Evolutionary conservation across 1,140 invertebrate species (phyloP), one percentile per base, ranked within the genome.

Genomic region (Anastrepha obliqua): DNA sequence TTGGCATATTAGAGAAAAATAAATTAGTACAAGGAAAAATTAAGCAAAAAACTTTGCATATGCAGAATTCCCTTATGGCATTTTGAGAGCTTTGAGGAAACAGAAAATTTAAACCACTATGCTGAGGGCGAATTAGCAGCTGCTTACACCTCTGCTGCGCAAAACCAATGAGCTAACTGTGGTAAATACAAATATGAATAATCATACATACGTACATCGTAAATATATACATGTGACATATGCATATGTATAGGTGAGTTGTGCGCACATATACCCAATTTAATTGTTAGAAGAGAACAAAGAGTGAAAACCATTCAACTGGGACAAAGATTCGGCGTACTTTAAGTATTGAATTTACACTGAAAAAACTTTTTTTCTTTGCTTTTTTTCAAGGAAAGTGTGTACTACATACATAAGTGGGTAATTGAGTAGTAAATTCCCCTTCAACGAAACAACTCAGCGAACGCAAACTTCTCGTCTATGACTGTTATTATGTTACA

Each of bases 1-100:
- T 74, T 74, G 15, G 44, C 39, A n/a, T 44, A n/a, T 74, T 7
- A 13, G 15, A 47, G 39, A 5, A 51, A 47, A 44, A 17, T 44
- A 42, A 74, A 51, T 74, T 74, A 74, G 70, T 42, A 51, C 11
- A 8, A 17, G 44, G 70, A 74, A 51, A 47, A 74, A 74, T 74
- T 74, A 47, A 74, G 42, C 70, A 13, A 74, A 74, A 74, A 74
- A 17, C 6, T 51, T 17, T 15, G 67, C 44, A n/a, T 47, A 39
- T 29, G 17, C 2, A 1, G 47, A 47, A 74, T 47, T 74, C 70
- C 70, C 39, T 15, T 70, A 13, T 74, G 70, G 70, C 70, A 74
- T 74, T 6, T 42, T 42, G 70, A 74, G 29, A 51, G 42, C 42
- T 74, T 47, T 4, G 13, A 44, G 70, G n/a, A 44, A 74, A 74